These are phyloP conservation scores for Lycaon pictus DNA, from an alignment of 2,113 vertebrate genomes.

Conservation along the genomic window DNA sequence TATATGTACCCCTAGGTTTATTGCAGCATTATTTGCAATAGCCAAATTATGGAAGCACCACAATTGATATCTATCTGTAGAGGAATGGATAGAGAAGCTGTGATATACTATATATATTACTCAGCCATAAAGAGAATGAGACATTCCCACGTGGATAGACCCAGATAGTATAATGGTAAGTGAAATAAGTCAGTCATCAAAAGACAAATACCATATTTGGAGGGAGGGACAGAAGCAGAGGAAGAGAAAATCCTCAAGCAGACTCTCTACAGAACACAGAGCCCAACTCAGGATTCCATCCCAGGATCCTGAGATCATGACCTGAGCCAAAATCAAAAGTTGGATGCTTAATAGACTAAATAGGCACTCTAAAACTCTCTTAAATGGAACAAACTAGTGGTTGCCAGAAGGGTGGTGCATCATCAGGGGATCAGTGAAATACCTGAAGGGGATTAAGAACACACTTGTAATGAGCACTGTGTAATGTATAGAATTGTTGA, in stretches of 20 bases:
- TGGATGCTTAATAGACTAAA: not conserved
- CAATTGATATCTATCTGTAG: not conserved
- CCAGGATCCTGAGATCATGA: not conserved
- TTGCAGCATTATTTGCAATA: not conserved
- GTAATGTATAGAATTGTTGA: not conserved
- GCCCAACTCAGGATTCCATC: not conserved
- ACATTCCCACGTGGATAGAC: not conserved
- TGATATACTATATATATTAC: not conserved
- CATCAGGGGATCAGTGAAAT: not conserved
- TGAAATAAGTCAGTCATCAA: not conserved
- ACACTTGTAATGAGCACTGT: not conserved
- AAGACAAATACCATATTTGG: not conserved
- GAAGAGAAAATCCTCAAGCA: not conserved
- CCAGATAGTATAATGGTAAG: not conserved
- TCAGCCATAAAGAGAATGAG: not conserved
- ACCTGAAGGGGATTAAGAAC: not conserved
- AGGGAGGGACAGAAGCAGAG: not conserved
- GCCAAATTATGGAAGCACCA: not conserved
- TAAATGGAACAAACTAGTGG: not conserved
- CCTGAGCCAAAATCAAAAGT: not conserved
- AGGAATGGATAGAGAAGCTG: not conserved
- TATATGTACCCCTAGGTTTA: not conserved
- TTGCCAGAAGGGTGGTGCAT: not conserved
- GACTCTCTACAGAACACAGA: not conserved
- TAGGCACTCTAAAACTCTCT: not conserved